Evolutionary conservation across 2,888 invertebrate genomes (phyloP).

Genomic region (Archips xylosteana): DNA sequence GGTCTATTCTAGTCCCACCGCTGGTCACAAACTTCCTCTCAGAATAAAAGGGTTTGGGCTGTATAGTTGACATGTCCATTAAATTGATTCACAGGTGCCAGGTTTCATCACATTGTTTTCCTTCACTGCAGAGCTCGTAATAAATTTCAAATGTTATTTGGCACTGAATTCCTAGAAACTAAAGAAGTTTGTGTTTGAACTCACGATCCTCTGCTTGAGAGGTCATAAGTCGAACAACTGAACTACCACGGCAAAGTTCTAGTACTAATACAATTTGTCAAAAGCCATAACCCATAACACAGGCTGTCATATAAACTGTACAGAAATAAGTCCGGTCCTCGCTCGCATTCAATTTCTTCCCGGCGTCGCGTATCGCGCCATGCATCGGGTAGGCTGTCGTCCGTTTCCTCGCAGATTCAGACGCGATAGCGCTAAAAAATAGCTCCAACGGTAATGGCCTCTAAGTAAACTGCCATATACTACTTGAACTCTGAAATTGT

Average conservation of each 20-base stretch:
- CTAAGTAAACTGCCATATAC: conserved; percentile 28
- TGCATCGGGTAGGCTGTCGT: conserved; percentile 40
- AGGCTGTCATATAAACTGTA: conserved; percentile 18
- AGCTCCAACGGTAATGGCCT: conserved; percentile 31
- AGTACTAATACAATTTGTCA: conserved; percentile 19
- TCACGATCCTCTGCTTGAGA: no score
- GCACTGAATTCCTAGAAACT: no score
- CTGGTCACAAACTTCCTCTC: no score
- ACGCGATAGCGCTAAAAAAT: conserved; percentile 40
- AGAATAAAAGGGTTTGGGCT: no score
- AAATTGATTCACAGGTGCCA: no score
- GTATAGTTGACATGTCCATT: no score
- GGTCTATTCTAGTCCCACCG: no score
- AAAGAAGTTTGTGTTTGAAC: no score
- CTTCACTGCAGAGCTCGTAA: no score
- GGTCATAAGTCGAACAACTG: no score
- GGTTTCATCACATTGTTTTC: no score
- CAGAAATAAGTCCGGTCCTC: conserved; percentile 31
- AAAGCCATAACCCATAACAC: conserved; percentile 23
- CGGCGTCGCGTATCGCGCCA: conserved; percentile 36
- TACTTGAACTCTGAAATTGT: conserved; percentile 26
- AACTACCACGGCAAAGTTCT: background rate
- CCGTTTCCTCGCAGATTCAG: conserved; percentile 39
- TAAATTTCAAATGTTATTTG: no score
- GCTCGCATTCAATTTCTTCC: conserved; percentile 40